Percentiles rank a stretch among this genome's conserved stretches.
Evolutionary conservation across 2,888 invertebrate genomes (phyloP).

Genomic region (Microlaimidae sp.): DNA sequence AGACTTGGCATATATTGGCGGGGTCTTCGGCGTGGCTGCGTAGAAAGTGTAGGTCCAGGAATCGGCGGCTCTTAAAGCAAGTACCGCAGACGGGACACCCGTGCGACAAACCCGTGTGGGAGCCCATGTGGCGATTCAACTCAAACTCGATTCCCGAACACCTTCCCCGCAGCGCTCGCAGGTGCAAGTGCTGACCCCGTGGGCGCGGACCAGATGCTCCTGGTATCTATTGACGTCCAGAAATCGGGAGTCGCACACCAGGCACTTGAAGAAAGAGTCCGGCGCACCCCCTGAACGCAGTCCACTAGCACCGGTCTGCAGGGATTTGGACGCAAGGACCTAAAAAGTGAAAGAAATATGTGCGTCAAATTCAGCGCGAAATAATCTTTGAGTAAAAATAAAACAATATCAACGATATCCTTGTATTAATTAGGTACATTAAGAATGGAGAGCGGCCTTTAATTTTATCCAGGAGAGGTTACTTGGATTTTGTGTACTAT

Average conservation of each 20-base stretch:
- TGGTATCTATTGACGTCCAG: conserved; percentile 10
- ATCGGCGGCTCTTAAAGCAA: conserved; percentile 19
- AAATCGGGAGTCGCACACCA: not conserved
- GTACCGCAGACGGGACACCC: conserved; percentile 22
- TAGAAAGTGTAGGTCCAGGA: conserved; percentile 20
- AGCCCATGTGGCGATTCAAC: conserved; percentile 21
- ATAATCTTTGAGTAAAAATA: no score
- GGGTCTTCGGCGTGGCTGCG: conserved; percentile 8
- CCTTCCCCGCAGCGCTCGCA: conserved; percentile 6
- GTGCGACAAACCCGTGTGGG: conserved; percentile 19
- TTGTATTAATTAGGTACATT: no score
- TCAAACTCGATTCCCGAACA: conserved; percentile 20
- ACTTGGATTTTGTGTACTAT: no score
- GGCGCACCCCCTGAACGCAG: no score
- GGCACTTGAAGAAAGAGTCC: conserved; percentile 3
- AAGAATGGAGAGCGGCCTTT: no score
- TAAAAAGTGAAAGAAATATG: no score
- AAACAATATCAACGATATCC: no score
- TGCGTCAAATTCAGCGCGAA: no score
- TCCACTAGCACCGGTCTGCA: no score
- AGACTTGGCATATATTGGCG: no score
- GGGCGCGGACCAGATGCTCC: conserved; percentile 13
- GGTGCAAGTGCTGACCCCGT: not conserved
- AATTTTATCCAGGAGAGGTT: no score
- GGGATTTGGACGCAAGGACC: no score